phyloP scores from a whole-genome alignment of 2,797 vertebrate species.

The Megalops cyprinoides region DNA sequence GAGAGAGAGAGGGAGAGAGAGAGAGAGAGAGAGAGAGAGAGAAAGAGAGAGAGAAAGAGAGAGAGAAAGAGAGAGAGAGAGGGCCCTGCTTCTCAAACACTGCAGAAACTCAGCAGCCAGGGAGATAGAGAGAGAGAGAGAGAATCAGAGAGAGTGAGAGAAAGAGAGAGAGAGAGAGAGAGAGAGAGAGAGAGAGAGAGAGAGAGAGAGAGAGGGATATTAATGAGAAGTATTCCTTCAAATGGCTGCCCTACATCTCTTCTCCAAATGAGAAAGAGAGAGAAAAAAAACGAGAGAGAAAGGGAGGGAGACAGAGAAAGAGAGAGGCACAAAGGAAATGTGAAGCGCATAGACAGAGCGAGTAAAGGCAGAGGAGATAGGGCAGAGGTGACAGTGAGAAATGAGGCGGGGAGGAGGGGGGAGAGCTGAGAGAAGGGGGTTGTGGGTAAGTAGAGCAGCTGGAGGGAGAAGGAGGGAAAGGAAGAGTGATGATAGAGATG shows the following conservation, averaged over 20 bases:
- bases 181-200: no score
- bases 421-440: background rate
- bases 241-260: conserved; percentile 21
- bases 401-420: background rate
- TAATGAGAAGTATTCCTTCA: conserved; percentile 21
- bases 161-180: no score
- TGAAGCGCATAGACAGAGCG: background rate
- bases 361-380: background rate
- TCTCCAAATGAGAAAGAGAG: background rate
- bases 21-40: conserved; percentile 8
- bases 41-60: no score
- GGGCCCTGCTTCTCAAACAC: no score
- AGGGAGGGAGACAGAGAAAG: background rate
- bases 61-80: no score
- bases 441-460: background rate
- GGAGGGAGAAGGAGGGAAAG: background rate
- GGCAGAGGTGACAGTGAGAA: conserved; percentile 30
- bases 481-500: background rate
- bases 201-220: background rate
- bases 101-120: no score
- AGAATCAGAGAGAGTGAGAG: no score
- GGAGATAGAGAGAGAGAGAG: no score
- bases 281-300: conserved; percentile 10
- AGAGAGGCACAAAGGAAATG: background rate
- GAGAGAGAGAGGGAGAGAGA: no score